phyloP scores from a whole-genome alignment of 1,140 invertebrate genomes.

The Pogonomyrmex barbatus region DNA sequence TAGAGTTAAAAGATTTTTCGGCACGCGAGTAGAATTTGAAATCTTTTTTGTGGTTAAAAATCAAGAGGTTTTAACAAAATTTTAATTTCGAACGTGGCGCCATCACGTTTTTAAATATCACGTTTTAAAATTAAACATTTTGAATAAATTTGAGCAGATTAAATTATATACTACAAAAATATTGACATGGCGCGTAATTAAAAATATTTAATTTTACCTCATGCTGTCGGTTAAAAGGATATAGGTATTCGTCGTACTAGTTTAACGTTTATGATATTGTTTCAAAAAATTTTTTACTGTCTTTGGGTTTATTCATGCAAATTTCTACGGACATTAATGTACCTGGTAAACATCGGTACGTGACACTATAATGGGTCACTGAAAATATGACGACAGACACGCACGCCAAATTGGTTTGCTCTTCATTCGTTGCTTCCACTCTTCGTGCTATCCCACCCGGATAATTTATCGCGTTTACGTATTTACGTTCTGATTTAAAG shows the following conservation, averaged over 20 bases:
- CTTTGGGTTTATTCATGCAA: conserved; percentile 36
- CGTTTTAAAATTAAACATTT: not conserved
- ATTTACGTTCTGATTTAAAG: conserved; percentile 39
- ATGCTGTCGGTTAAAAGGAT: not conserved
- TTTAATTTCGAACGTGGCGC: not conserved
- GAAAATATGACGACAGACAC: conserved; percentile 40
- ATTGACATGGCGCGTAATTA: not conserved
- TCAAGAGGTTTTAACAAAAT: not conserved
- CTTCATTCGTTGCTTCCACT: conserved; percentile 39
- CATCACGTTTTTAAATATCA: not conserved
- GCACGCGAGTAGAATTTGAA: not conserved
- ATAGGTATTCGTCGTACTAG: not conserved
- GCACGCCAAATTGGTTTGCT: conserved; percentile 42
- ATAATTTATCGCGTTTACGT: conserved; percentile 39
- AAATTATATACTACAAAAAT: not conserved
- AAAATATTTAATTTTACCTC: not conserved
- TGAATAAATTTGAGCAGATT: not conserved
- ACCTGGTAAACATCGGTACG: conserved; percentile 45
- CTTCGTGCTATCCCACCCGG: not conserved
- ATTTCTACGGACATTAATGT: conserved; percentile 50
- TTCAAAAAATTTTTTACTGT: conserved; percentile 7
- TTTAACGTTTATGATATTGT: conserved; percentile 27
- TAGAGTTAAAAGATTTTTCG: not conserved
- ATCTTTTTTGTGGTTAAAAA: not conserved
- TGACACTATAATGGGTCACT: conserved; percentile 39